Conservation (phyloP, 2,797 vertebrate genomes). For the Oryzias dopingdopingensis region DNA sequence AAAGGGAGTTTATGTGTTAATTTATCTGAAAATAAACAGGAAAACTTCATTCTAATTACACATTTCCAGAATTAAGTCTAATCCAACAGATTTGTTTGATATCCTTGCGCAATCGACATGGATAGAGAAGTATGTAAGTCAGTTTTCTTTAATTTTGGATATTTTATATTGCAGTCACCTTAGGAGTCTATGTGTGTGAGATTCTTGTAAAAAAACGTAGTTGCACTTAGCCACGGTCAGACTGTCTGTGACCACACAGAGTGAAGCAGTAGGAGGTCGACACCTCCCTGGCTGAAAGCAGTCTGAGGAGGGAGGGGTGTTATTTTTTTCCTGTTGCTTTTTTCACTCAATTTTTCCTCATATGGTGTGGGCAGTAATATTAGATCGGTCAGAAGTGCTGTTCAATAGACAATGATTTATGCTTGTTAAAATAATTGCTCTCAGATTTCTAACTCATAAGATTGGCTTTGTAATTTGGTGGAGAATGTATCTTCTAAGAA, state of each 20-base stretch:
- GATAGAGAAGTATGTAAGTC: too few species aligned
- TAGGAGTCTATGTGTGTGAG: conserved; percentile 9
- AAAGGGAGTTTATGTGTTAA: too few species aligned
- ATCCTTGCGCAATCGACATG: too few species aligned
- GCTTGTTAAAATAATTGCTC: conserved; percentile 78
- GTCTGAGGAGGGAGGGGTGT: conserved; percentile 53
- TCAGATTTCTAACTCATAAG: conserved; percentile 78
- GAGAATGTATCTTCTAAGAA: conserved; percentile 76
- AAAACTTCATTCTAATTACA: too few species aligned
- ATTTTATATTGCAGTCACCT: too few species aligned
- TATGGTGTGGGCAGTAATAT: conserved; percentile 70
- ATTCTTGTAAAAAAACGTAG: conserved; percentile 57
- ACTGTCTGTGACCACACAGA: conserved; percentile 81
- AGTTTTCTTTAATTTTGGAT: too few species aligned
- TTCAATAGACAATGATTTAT: conserved; percentile 79
- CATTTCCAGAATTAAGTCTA: too few species aligned
- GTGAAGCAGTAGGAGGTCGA: conserved; percentile 68
- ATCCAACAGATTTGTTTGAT: too few species aligned
- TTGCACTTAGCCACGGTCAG: conserved; percentile 63
- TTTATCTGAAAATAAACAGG: too few species aligned
- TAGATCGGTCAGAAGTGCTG: conserved; percentile 68
- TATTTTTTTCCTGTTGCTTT: conserved; percentile 54
- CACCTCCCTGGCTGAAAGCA: conserved; percentile 72
- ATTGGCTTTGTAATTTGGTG: conserved; percentile 74
- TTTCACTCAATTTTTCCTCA: conserved; percentile 66